phyloP scores from a whole-genome alignment of 2,888 invertebrate genomes.

The Homarus gammarus region DNA sequence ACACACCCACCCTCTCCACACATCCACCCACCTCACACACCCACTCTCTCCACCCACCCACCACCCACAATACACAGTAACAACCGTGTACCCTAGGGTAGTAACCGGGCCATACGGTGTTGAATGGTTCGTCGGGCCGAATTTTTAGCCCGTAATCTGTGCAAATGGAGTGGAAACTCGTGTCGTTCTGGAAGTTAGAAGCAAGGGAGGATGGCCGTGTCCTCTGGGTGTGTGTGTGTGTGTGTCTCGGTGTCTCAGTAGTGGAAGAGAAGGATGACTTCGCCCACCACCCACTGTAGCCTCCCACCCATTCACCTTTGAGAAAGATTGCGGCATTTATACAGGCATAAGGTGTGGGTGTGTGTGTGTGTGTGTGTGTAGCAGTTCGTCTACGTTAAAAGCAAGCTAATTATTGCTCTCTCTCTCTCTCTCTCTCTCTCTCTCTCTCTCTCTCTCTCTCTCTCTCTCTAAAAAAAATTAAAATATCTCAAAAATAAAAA shows the following conservation, averaged over 20 bases:
- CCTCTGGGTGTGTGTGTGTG: background rate
- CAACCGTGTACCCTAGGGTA: background rate
- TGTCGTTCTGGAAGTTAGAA: background rate
- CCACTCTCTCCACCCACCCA: background rate
- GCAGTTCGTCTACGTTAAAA: too few relatives aligned
- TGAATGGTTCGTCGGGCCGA: constrained; percentile 1
- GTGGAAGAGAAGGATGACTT: background rate
- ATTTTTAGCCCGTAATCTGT: background rate
- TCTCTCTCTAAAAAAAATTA: too few relatives aligned
- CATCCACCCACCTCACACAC: background rate
- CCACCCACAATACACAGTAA: constrained; percentile 2
- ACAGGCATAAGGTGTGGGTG: background rate
- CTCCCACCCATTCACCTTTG: background rate
- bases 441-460: too few relatives aligned
- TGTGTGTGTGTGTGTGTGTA: too few relatives aligned
- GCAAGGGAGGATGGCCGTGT: background rate
- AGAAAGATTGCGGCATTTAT: constrained; percentile 1
- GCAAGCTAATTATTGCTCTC: too few relatives aligned
- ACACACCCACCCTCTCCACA: background rate
- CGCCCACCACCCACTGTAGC: too few relatives aligned
- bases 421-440: too few relatives aligned
- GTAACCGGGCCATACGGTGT: background rate
- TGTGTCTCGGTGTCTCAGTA: background rate
- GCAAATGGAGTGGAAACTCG: background rate
- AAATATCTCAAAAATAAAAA: too few relatives aligned